Evolutionary conservation across 1,140 invertebrate genomes (phyloP).

Genomic region (Papilio machaon): DNA sequence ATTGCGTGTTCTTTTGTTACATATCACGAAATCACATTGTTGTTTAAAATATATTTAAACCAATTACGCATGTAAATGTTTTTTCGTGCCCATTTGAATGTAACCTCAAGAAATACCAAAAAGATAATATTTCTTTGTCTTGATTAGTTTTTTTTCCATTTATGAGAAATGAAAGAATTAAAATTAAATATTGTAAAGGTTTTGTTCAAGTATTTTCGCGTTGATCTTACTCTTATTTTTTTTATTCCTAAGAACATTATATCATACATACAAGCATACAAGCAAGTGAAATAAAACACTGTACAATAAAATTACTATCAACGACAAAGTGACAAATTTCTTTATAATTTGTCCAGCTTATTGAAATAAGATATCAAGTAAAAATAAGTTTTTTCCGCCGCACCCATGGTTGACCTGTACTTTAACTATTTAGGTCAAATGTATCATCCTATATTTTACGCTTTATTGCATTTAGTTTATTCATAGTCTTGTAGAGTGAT

Average conservation of each 20-base stretch:
- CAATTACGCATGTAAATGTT: not conserved
- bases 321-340: not conserved
- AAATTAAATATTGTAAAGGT: no score
- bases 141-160: no score
- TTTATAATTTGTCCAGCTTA: not conserved
- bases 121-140: no score
- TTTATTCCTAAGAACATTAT: no score
- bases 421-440: conserved; percentile 18
- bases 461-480: not conserved
- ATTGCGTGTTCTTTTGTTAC: not conserved
- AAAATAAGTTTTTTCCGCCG: not conserved
- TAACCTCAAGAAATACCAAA: no score
- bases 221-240: no score
- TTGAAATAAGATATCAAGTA: not conserved
- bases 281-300: no score
- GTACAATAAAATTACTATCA: not conserved
- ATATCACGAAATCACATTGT: not conserved
- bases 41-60: not conserved
- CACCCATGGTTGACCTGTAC: conserved; percentile 6
- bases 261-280: no score
- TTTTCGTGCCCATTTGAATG: no score
- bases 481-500: not conserved
- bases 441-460: not conserved
- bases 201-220: no score
- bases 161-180: no score